Base-by-base conservation (phyloP, 2,113 vertebrate genomes). In the Grammomys dolichurus region DNA sequence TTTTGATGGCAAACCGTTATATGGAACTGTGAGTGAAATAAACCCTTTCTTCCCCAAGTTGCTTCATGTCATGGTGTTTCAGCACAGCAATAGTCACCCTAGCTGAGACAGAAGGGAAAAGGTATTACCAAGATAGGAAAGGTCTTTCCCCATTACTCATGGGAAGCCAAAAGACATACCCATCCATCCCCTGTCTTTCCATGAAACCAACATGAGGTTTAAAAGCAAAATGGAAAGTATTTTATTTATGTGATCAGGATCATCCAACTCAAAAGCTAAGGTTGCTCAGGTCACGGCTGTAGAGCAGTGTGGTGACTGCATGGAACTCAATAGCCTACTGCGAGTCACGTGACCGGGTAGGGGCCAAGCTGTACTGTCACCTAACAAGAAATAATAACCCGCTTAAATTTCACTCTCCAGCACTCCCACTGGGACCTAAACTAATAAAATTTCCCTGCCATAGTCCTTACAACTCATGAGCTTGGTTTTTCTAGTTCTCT, bases 61-160 rank as follows among this genome's bases (percentile, higher is more conserved):
- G 58, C 26, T 31, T 46, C 43, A 17, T 69, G 81, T 1, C 8
- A 19, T 11, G 40, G 40, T 46, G 40, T 46, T 85, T 17, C 81
- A 17, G 14, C 81, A 65, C 33, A 31, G 81, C 58, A 11, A 65
- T 3, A 46, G 7, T 65, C 40, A 65, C 81, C 58, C 58, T 46
- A 19, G 4, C 26, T 85, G 43, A 65, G 58, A 43, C 40, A 46
- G 65, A 36, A 26, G 28, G 33, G 67, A 46, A 67, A 33, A 16
- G 82, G 8, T 28, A 60, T 94, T 36, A 77, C 11, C 31, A 56
- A 85, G 94, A 77, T 95, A 95, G 7, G 26, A 7, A 95, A 90
- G 28, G 33, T 85, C 73, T n/a, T 95, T 73, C 24, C 60, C 13
- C 4, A 56, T 12, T 63, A 58, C 82, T 85, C n/a, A 40, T 56